Evolutionary conservation across 2,797 vertebrate species (phyloP).

Genomic region (Gymnocypris eckloni): DNA sequence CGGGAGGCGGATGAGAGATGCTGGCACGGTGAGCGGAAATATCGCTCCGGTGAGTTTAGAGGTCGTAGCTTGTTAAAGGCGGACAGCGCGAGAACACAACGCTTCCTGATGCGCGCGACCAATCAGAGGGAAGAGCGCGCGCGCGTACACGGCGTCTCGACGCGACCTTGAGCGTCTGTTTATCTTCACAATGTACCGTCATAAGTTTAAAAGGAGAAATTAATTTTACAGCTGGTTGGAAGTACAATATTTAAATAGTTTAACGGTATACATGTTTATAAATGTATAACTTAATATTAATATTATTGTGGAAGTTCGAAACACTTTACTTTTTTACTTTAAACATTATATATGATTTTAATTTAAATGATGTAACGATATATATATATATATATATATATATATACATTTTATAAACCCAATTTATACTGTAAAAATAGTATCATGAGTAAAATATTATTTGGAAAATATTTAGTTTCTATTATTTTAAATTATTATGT

Average conservation of each 20-base stretch:
- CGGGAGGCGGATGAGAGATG: slow-evolving; percentile 1
- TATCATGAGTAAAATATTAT: too few species aligned
- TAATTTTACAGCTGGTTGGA: background rate
- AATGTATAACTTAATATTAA: background rate
- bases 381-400: too few species aligned
- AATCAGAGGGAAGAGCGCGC: slow-evolving; percentile 71
- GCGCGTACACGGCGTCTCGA: slow-evolving; percentile 67
- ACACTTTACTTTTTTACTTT: background rate
- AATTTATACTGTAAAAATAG: too few species aligned
- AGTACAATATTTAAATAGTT: background rate
- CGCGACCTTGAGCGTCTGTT: slow-evolving; percentile 46
- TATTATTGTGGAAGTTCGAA: background rate
- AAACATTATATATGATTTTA: background rate
- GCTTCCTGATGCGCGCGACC: slow-evolving; percentile 67
- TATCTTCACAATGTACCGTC: too few species aligned
- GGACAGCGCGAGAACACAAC: background rate
- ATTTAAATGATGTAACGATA: background rate
- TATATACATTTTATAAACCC: too few species aligned
- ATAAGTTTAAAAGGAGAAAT: background rate
- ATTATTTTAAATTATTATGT: too few species aligned
- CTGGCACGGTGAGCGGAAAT: background rate
- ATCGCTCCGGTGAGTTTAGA: slow-evolving; percentile 16
- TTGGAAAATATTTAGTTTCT: too few species aligned
- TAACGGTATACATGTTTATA: background rate
- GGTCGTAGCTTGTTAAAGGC: slow-evolving; percentile 54